Evolutionary conservation across 92 coral and sea anemone genomes (phyloP).

Genomic region (Blastomussa wellsi): DNA sequence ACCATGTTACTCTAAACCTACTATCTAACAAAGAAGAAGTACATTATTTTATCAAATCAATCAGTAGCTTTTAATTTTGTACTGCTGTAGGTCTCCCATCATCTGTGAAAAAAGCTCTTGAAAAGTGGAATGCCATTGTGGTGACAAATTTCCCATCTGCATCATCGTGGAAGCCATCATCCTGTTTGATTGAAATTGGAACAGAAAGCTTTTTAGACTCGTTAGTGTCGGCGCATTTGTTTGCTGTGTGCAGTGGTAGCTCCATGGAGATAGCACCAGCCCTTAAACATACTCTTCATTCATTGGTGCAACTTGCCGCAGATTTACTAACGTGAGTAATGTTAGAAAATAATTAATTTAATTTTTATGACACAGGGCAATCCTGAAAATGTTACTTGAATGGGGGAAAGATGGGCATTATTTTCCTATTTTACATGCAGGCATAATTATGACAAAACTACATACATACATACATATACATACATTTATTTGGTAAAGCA

Average conservation of each 20-base stretch:
- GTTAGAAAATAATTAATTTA: background rate
- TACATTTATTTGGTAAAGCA: too few relatives aligned
- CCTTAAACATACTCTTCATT: conserved; percentile 78
- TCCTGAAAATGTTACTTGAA: background rate
- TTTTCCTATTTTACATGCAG: background rate
- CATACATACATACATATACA: too few relatives aligned
- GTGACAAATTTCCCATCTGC: conserved; percentile 74
- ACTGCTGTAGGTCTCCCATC: conserved; percentile 66
- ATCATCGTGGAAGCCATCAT: conserved; percentile 62
- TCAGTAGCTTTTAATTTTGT: background rate
- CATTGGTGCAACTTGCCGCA: conserved; percentile 86
- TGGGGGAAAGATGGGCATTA: background rate
- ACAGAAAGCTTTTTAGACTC: conserved; percentile 74
- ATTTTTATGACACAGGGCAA: background rate
- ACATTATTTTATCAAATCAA: too few relatives aligned
- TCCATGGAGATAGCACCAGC: conserved; percentile 87
- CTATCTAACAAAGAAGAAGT: background rate
- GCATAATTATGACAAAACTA: too few relatives aligned
- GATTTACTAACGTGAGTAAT: conserved; percentile 78
- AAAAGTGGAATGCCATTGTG: conserved; percentile 82
- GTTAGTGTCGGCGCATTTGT: conserved; percentile 85
- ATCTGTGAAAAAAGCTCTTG: conserved; percentile 68
- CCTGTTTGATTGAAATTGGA: conserved; percentile 43
- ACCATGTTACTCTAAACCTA: background rate
- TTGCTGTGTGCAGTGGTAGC: conserved; percentile 78